Percentiles rank a stretch among this genome's conserved stretches.
Conservation (phyloP, 2,888 invertebrate species). For the Nipponacmea schrenckii region DNA sequence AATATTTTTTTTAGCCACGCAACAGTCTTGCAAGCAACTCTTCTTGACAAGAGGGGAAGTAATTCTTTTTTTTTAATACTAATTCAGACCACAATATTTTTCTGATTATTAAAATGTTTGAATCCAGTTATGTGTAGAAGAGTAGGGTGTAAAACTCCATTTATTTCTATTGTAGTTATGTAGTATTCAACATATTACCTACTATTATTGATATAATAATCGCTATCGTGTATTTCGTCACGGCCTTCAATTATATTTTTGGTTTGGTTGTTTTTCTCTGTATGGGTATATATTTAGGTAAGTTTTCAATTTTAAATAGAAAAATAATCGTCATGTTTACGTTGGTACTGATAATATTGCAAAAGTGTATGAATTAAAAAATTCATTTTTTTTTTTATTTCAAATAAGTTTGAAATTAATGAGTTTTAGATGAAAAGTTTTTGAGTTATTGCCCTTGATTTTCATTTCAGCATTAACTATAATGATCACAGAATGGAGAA, state of each 20-base stretch:
- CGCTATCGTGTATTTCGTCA: constrained; percentile 88
- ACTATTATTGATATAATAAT: constrained; percentile 92
- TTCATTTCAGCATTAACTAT: constrained; percentile 81
- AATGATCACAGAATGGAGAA: constrained; percentile 95
- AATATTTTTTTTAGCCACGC: too few species aligned
- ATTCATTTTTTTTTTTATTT: constrained; percentile 11
- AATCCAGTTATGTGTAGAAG: too few species aligned
- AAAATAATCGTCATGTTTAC: too few species aligned
- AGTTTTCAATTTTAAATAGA: constrained; percentile 84
- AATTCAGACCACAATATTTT: too few species aligned
- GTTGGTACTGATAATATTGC: too few species aligned
- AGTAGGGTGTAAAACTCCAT: too few species aligned
- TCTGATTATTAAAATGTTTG: too few species aligned
- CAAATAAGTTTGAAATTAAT: background rate
- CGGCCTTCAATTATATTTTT: constrained; percentile 91
- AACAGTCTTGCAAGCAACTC: too few species aligned
- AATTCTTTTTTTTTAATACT: too few species aligned
- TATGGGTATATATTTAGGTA: constrained; percentile 92
- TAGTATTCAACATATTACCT: constrained; percentile 91
- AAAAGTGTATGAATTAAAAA: too few species aligned
- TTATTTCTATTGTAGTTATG: constrained; percentile 70
- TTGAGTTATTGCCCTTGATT: background rate
- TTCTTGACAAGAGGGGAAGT: too few species aligned
- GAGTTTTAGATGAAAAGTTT: background rate
- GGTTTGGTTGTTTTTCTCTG: constrained; percentile 93